These are phyloP conservation scores for Ochropacha duplaris DNA, from an alignment of 2,888 invertebrate species.

Conservation along the genomic window DNA sequence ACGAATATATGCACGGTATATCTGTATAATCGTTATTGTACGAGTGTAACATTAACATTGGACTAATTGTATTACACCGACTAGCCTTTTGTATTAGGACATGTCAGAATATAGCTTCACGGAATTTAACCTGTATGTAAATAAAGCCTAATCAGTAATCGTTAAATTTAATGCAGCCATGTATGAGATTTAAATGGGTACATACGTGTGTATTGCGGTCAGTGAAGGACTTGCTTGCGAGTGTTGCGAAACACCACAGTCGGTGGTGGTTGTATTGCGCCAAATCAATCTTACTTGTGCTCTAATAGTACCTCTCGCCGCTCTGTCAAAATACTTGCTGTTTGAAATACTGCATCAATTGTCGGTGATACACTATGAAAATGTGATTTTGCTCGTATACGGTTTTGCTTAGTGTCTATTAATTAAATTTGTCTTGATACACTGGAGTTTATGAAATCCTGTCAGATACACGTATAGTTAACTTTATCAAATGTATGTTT, in stretches of 20 bases:
- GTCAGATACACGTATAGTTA: neutral
- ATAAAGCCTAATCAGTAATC: conserved; percentile 34
- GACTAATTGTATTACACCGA: conserved; percentile 37
- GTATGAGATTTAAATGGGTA: conserved; percentile 49
- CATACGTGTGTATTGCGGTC: conserved; percentile 60
- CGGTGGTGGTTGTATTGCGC: conserved; percentile 54
- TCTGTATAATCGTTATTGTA: conserved; percentile 30
- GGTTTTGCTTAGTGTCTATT: conserved; percentile 17
- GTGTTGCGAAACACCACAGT: conserved; percentile 52
- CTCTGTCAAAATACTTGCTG: conserved; percentile 42
- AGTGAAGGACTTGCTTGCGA: conserved; percentile 48
- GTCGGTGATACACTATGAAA: conserved; percentile 18
- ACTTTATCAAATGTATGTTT: conserved; percentile 6
- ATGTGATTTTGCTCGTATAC: conserved; percentile 15
- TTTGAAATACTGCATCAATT: conserved; percentile 39
- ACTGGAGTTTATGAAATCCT: conserved; percentile 8
- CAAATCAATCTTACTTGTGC: conserved; percentile 70
- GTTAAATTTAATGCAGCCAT: conserved; percentile 22
- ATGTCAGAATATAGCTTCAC: conserved; percentile 31
- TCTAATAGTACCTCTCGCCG: conserved; percentile 61
- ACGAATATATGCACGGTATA: conserved; percentile 35
- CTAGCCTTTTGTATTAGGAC: conserved; percentile 10
- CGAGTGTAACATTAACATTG: conserved; percentile 26
- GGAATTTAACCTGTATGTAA: conserved; percentile 20
- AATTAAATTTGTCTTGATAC: conserved; percentile 7